A percentile compares a stretch with the other conserved stretches of the same genome.
These are phyloP conservation scores for Zaprionus vittiger DNA, from an alignment of 1,140 invertebrate genomes.

Conservation along the genomic window DNA sequence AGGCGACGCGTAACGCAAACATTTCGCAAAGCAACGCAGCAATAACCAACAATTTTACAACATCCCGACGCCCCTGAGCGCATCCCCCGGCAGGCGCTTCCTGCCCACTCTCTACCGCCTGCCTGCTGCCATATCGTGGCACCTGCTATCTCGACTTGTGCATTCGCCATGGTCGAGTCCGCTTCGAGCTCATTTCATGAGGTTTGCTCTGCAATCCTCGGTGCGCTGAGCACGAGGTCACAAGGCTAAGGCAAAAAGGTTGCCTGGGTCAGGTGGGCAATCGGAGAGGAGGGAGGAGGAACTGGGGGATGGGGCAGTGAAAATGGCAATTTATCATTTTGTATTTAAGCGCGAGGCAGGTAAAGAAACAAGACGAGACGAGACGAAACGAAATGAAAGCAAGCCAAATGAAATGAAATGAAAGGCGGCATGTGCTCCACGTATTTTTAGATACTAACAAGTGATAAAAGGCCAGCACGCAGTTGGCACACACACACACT, in stretches of 20 bases:
- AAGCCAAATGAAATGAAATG: slow-evolving; percentile 69
- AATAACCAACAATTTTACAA: slow-evolving; percentile 61
- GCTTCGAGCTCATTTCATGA: slow-evolving; percentile 47
- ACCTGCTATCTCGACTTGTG: slow-evolving; percentile 8
- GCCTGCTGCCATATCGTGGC: background rate
- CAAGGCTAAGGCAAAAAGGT: slow-evolving; percentile 14
- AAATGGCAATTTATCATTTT: slow-evolving; percentile 83
- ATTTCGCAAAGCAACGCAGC: slow-evolving; percentile 68
- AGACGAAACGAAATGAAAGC: slow-evolving; percentile 49
- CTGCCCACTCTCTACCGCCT: background rate
- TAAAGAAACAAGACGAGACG: slow-evolving; percentile 37
- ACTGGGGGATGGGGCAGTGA: slow-evolving; percentile 41
- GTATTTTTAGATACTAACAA: slow-evolving; percentile 83
- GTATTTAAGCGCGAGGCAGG: slow-evolving; percentile 73
- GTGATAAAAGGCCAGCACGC: slow-evolving; percentile 76
- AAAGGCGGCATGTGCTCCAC: slow-evolving; percentile 75
- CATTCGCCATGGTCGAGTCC: background rate
- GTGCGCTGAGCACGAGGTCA: slow-evolving; percentile 55
- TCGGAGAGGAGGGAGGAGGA: background rate
- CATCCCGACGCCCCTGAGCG: background rate
- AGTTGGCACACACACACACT: slow-evolving; percentile 42
- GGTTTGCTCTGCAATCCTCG: slow-evolving; percentile 37
- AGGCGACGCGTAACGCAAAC: slow-evolving; percentile 66
- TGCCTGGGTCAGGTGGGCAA: slow-evolving; percentile 3
- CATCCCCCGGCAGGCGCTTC: background rate